A percentile compares a stretch with the other conserved stretches of the same genome.
These are phyloP conservation scores for Morpho deidamia DNA, from an alignment of 2,888 invertebrate species.

Conservation along the genomic window DNA sequence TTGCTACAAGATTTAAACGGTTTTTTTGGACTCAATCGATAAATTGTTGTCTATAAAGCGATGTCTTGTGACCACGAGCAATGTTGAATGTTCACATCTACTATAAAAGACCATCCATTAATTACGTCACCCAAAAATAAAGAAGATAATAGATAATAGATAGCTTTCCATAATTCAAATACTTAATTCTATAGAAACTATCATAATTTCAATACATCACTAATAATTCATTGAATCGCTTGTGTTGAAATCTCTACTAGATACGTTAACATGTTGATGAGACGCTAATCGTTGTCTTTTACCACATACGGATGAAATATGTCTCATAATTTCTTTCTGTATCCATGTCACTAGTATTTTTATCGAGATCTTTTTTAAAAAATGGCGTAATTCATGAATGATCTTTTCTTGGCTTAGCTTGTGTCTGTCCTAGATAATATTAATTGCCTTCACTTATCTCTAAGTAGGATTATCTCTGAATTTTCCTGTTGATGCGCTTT, in stretches of 20 bases:
- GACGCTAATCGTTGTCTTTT: too few species aligned
- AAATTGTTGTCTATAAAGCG: slow-evolving; percentile 28
- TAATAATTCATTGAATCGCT: too few species aligned
- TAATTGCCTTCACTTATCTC: slow-evolving; percentile 34
- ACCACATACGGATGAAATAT: too few species aligned
- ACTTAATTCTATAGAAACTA: too few species aligned
- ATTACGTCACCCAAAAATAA: not conserved
- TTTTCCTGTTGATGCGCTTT: slow-evolving; percentile 40
- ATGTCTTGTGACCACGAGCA: slow-evolving; percentile 59
- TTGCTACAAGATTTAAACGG: not conserved
- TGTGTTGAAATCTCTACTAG: too few species aligned
- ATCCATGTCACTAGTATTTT: too few species aligned
- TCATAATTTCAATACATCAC: too few species aligned
- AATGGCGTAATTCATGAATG: slow-evolving; percentile 5
- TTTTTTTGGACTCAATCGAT: slow-evolving; percentile 23
- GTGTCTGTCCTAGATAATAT: slow-evolving; percentile 44
- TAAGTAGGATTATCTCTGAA: slow-evolving; percentile 31
- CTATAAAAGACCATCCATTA: slow-evolving; percentile 19
- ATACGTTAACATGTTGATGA: too few species aligned
- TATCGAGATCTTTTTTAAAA: too few species aligned
- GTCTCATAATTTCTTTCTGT: too few species aligned
- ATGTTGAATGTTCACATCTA: slow-evolving; percentile 47
- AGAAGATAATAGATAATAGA: too few species aligned
- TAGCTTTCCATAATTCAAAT: too few species aligned
- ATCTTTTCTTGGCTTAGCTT: slow-evolving; percentile 58